Base-by-base conservation (phyloP, 2,888 invertebrate species). In the Acanthococcus lagerstroemiae region DNA sequence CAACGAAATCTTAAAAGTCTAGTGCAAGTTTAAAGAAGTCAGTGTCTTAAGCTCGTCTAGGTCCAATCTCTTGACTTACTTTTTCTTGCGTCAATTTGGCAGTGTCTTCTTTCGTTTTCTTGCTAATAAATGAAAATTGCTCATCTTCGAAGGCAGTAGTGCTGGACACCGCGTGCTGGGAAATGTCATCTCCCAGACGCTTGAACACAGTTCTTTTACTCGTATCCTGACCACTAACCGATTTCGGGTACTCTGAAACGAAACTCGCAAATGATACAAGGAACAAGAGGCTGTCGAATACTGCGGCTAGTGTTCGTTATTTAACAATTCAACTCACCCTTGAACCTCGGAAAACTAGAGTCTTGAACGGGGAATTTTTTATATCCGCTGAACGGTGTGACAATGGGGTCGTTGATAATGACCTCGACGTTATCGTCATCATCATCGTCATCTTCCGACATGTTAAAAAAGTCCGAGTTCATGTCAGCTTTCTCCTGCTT, bases 351-450 rank as follows among this genome's bases (percentile, higher is more conserved):
- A 27, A 24, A 50, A 37, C n/a, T 37, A 9, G 12, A n/a, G n/a
- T 55, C 55, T 17, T 25, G 22, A 7, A 22, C 9, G n/a, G 50
- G 22, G 24, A 50, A 61, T 37, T 37, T 25, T 37, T 61, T 61
- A 21, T 52, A 61, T n/a, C 22, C 24, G 37, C 21, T 37, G 30
- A 61, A 61, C 2, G 61, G 61, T n/a, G 48, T 60, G 12, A 60
- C 45, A 25, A 66, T 56, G 22, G 55, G 50, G 21, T 55, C 66
- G 12, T 66, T 45, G 30, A 66, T 66, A 17, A 55, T 55, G 7
- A 55, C 66, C 56, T 66, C 66, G 19, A 55, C 66, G 27, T 66
- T 45, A 66, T 66, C 66, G 26, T 66, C 66, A 24, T 66, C 55
- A n/a, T 66, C 66, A 46, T 66, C 66, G n/a, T 66, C 66, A 24